phyloP scores from a whole-genome alignment of 2,797 vertebrate genomes.

The Huso huso region DNA sequence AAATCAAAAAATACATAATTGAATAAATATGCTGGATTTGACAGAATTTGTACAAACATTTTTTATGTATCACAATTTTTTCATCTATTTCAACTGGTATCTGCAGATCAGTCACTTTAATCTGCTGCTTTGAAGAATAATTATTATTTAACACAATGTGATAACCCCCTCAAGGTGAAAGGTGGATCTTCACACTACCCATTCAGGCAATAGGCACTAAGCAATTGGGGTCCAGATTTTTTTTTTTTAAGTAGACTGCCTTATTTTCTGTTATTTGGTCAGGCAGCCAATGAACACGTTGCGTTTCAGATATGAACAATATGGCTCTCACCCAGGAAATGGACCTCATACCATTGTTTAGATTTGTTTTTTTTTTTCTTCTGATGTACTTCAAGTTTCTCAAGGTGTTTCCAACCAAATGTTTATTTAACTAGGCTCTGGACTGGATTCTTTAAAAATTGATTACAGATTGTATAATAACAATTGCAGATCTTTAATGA shows the following conservation, averaged over 20 bases:
- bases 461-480: not conserved
- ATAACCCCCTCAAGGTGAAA: not conserved
- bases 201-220: no score
- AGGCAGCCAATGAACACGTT: no score
- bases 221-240: no score
- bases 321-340: conserved; percentile 27
- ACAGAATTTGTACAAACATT: conserved; percentile 21
- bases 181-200: not conserved
- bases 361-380: conserved; percentile 40
- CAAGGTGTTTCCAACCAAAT: conserved; percentile 49
- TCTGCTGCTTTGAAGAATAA: not conserved
- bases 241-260: no score
- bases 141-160: not conserved
- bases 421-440: conserved; percentile 48
- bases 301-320: no score
- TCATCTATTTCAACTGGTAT: conserved; percentile 1
- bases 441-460: conserved; percentile 31
- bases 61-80: not conserved
- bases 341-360: conserved; percentile 35
- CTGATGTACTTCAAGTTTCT: conserved; percentile 45
- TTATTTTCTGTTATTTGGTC: no score
- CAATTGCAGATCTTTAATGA: not conserved
- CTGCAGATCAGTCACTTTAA: conserved; percentile 9
- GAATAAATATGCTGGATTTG: conserved; percentile 51
- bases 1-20: conserved; percentile 73